Percentiles rank a stretch among this genome's conserved stretches.
Evolutionary conservation across 2,888 invertebrate genomes (phyloP).

Genomic region (Sphinx pinastri): DNA sequence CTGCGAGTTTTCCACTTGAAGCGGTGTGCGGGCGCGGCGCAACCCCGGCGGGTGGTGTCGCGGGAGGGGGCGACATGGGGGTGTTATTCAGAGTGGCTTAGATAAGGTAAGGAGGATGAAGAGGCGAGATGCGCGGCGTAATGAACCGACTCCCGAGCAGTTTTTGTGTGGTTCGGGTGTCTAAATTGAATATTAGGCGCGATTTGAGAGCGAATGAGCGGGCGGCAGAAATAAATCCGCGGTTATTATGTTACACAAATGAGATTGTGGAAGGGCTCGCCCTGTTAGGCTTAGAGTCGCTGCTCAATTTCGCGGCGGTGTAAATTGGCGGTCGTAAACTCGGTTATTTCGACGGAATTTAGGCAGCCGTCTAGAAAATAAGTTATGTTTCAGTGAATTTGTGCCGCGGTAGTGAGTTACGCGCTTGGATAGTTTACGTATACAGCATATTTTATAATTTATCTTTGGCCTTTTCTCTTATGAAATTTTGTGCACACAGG

Average conservation of each 20-base stretch:
- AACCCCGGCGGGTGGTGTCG: slow-evolving; percentile 42
- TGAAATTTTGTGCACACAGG: neutral
- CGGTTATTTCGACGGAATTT: slow-evolving; percentile 66
- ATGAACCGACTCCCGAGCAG: slow-evolving; percentile 81
- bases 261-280: slow-evolving; percentile 76
- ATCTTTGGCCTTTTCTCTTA: neutral
- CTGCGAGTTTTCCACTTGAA: slow-evolving; percentile 82
- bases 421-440: neutral
- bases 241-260: slow-evolving; percentile 82
- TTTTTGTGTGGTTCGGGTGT: slow-evolving; percentile 81
- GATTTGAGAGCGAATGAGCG: slow-evolving; percentile 81
- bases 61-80: slow-evolving; percentile 56
- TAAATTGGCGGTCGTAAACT: slow-evolving; percentile 73
- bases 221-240: slow-evolving; percentile 80
- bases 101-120: slow-evolving; percentile 84
- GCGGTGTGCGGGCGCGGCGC: slow-evolving; percentile 67
- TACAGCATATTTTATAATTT: neutral
- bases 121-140: slow-evolving; percentile 82
- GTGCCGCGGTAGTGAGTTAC: neutral
- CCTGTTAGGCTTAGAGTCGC: slow-evolving; percentile 68
- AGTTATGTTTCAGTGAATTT: slow-evolving; percentile 47
- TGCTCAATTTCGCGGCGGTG: slow-evolving; percentile 75
- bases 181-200: slow-evolving; percentile 83
- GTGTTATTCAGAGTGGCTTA: slow-evolving; percentile 80
- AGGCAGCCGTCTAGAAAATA: slow-evolving; percentile 58